Evolutionary conservation across 2,888 invertebrate genomes (phyloP).

Genomic region (Nemurella pictetii): DNA sequence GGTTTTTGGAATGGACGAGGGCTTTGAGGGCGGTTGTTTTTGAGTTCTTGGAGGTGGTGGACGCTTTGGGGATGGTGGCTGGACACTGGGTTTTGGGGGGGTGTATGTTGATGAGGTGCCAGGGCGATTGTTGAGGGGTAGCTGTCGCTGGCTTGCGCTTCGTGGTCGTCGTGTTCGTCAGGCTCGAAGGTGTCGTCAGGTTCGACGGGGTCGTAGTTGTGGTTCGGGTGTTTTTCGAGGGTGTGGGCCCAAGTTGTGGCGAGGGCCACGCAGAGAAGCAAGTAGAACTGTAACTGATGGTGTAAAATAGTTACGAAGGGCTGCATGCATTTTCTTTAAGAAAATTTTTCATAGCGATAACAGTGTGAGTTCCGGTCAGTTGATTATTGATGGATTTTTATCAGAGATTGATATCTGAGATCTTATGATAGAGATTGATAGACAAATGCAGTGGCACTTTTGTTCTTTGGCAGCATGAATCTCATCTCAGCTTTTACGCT

Average conservation of each 20-base stretch:
- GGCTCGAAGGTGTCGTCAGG: not conserved
- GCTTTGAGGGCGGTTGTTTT: not conserved
- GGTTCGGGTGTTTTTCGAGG: not conserved
- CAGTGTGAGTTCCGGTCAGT: too few species aligned
- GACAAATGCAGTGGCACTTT: too few species aligned
- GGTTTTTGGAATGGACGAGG: not conserved
- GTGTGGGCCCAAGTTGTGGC: not conserved
- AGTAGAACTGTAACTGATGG: not conserved
- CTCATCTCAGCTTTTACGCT: too few species aligned
- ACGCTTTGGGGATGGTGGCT: not conserved
- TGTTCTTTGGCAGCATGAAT: too few species aligned
- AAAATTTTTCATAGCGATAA: too few species aligned
- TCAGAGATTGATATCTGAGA: too few species aligned
- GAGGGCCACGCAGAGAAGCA: not conserved
- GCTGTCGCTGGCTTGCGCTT: not conserved
- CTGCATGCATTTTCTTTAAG: too few species aligned
- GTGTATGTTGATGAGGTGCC: not conserved
- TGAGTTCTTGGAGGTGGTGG: not conserved
- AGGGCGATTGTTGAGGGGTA: not conserved
- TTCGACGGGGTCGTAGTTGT: not conserved
- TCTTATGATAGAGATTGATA: too few species aligned
- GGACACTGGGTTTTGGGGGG: not conserved
- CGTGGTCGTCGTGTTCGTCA: not conserved
- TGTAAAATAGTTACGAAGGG: too few species aligned
- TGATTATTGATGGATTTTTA: too few species aligned